A percentile compares a stretch with the other conserved stretches of the same genome.
Evolutionary conservation across 1,140 invertebrate species (phyloP).

Genomic region (Berghia stephanieae): DNA sequence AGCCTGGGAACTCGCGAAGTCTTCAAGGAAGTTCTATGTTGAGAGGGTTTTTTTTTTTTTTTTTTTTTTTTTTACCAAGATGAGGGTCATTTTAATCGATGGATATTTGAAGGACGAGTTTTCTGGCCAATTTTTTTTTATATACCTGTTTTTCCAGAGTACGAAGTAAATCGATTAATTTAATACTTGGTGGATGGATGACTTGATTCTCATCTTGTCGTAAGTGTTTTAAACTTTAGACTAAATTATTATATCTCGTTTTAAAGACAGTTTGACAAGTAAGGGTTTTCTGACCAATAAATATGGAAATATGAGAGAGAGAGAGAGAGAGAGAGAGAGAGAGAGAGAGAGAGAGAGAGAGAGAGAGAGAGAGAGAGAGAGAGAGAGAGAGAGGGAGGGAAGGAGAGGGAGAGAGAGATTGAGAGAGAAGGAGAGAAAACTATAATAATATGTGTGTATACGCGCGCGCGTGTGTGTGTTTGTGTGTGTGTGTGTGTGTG

Average conservation of each 20-base stretch:
- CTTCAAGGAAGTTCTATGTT: too few species aligned
- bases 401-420: too few species aligned
- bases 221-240: background rate
- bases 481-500: too few species aligned
- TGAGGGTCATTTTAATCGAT: too few species aligned
- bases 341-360: background rate
- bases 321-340: conserved; percentile 15
- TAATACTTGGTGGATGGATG: background rate
- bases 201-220: background rate
- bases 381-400: background rate
- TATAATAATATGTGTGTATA: too few species aligned
- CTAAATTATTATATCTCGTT: background rate
- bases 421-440: too few species aligned
- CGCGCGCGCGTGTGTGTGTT: too few species aligned
- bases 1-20: too few species aligned
- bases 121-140: background rate
- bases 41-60: too few species aligned
- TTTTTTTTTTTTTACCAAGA: too few species aligned
- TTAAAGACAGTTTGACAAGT: background rate
- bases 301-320: background rate
- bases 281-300: too few species aligned
- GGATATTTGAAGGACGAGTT: too few species aligned
- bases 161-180: background rate
- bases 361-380: background rate
- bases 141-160: background rate